Conservation (phyloP, 2,888 invertebrate species). For the Zygothrica quintamaculata region DNA sequence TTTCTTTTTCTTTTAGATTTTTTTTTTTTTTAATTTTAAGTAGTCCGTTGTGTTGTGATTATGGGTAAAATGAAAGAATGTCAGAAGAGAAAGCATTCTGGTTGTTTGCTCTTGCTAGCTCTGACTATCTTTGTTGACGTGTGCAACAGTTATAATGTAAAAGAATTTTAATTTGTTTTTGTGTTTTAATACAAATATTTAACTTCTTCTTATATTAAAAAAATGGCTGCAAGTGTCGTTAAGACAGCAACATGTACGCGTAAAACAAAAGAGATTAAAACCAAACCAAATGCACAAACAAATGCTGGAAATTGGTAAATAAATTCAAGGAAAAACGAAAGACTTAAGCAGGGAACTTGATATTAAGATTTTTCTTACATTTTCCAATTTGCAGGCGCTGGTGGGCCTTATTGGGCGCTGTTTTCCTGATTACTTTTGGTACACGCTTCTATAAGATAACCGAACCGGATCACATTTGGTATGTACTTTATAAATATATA, state of each 20-base stretch:
- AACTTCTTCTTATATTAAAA: too few species aligned
- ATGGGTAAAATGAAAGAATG: slow-evolving; percentile 45
- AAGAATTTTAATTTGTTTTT: slow-evolving; percentile 1
- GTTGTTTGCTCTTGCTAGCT: slow-evolving; percentile 15
- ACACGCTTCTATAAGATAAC: slow-evolving; percentile 95
- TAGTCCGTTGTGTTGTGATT: slow-evolving; percentile 49
- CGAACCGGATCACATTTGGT: slow-evolving; percentile 98
- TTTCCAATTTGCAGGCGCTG: slow-evolving; percentile 83
- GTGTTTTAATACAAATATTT: neutral
- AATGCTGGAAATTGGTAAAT: slow-evolving; percentile 50
- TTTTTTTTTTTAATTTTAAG: too few species aligned
- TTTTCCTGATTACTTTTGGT: slow-evolving; percentile 88
- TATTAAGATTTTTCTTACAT: neutral
- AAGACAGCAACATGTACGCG: slow-evolving; percentile 53
- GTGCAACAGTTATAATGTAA: slow-evolving; percentile 55
- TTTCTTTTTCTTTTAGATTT: too few species aligned
- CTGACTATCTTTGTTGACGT: slow-evolving; percentile 62
- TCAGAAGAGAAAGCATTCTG: slow-evolving; percentile 70
- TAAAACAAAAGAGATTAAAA: slow-evolving; percentile 33
- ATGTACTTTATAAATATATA: slow-evolving; percentile 73
- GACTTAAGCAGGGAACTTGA: slow-evolving; percentile 61
- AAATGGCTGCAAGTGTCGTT: slow-evolving; percentile 66
- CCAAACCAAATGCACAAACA: neutral
- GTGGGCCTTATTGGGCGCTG: slow-evolving; percentile 88
- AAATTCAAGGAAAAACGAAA: slow-evolving; percentile 47